Evolutionary conservation across 2,113 vertebrate genomes (phyloP).

Genomic region (Bucco capensis): DNA sequence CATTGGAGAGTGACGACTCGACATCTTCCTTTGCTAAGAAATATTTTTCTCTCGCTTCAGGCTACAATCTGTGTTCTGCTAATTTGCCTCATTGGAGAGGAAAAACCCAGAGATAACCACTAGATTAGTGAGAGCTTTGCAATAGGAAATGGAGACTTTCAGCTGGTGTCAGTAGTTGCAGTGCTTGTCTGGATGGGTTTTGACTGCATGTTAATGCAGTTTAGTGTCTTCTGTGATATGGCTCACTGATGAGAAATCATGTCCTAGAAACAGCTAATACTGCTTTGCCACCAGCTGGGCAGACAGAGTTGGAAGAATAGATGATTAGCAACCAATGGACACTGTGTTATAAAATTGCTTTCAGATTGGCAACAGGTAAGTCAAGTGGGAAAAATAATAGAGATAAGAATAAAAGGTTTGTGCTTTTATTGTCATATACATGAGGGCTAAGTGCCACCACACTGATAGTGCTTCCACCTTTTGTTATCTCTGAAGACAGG

Average conservation of each 20-base stretch:
- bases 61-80: not conserved
- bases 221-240: not conserved
- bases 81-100: not conserved
- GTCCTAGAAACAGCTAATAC: not conserved
- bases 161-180: not conserved
- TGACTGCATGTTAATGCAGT: not conserved
- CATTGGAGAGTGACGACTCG: not conserved
- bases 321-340: not conserved
- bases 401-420: not conserved
- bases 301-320: not conserved
- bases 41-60: not conserved
- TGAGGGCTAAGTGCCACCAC: not conserved
- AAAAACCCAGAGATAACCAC: not conserved
- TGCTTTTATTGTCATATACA: not conserved
- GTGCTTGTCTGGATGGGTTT: not conserved
- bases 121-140: not conserved
- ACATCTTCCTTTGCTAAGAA: not conserved
- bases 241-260: not conserved
- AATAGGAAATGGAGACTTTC: not conserved
- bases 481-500: fast-evolving
- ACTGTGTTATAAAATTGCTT: not conserved
- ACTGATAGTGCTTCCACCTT: not conserved
- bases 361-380: not conserved
- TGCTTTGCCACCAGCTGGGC: not conserved
- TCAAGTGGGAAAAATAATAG: not conserved